phyloP scores from a whole-genome alignment of 1,140 invertebrate species.

The Cydia pomonella region DNA sequence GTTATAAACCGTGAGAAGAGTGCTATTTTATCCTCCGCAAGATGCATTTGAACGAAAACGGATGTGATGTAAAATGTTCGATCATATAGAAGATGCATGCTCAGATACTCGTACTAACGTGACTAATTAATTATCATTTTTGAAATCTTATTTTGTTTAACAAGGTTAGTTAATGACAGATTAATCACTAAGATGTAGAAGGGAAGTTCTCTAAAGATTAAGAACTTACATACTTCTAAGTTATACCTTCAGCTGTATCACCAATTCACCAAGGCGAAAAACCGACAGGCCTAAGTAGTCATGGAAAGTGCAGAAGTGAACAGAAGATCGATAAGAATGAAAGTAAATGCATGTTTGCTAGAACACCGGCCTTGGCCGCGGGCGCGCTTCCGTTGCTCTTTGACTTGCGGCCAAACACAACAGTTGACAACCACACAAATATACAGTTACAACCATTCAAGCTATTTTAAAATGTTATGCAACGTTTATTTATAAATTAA shows the following conservation, averaged over 20 bases:
- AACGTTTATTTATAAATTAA: constrained; percentile 17
- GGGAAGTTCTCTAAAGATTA: too few relatives aligned
- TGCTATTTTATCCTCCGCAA: background rate
- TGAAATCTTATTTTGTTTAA: too few relatives aligned
- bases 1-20: background rate
- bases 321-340: constrained; percentile 31
- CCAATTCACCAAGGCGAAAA: too few relatives aligned
- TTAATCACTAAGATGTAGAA: too few relatives aligned
- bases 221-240: too few relatives aligned
- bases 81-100: too few relatives aligned
- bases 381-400: constrained; percentile 46
- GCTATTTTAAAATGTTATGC: constrained; percentile 28
- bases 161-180: too few relatives aligned
- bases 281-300: background rate
- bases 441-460: background rate
- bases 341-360: constrained; percentile 24
- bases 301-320: background rate
- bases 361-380: constrained; percentile 52
- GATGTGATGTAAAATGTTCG: background rate
- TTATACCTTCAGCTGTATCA: too few relatives aligned
- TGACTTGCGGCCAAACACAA: constrained; percentile 55
- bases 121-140: too few relatives aligned
- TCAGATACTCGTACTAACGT: too few relatives aligned
- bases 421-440: constrained; percentile 38
- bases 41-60: background rate